A percentile compares a stretch with the other conserved stretches of the same genome.
phyloP scores from a whole-genome alignment of 2,113 vertebrate genomes.

The Eupsittula cactorum region DNA sequence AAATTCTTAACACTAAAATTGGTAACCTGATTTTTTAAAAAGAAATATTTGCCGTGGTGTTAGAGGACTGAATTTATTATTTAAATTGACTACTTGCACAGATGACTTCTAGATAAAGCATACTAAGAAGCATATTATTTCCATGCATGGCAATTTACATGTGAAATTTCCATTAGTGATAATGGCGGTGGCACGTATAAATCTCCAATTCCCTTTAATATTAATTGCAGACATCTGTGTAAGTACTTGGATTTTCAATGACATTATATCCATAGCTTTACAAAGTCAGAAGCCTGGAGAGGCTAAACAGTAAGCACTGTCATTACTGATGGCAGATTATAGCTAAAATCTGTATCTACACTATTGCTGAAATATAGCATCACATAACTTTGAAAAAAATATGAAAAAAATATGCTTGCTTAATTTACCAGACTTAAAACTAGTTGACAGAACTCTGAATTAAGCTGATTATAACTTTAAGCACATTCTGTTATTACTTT shows the following conservation, averaged over 20 bases:
- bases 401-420: neutral
- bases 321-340: conserved; percentile 14
- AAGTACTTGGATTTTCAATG: conserved; percentile 50
- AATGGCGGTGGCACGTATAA: conserved; percentile 25
- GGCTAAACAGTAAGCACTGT: conserved; percentile 35
- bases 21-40: neutral
- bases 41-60: neutral
- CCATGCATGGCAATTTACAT: conserved; percentile 62
- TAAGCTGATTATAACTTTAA: conserved; percentile 44
- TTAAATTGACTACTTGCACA: conserved; percentile 34
- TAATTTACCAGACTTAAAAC: conserved; percentile 42
- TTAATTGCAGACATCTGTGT: conserved; percentile 54
- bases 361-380: neutral
- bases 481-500: neutral
- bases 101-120: conserved; percentile 40
- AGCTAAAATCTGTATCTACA: conserved; percentile 26
- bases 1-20: neutral
- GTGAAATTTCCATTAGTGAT: conserved; percentile 64
- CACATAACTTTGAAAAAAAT: conserved; percentile 1
- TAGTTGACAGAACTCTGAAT: conserved; percentile 27
- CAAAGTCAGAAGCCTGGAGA: conserved; percentile 30
- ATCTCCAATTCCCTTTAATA: conserved; percentile 51
- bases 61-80: neutral
- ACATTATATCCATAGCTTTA: conserved; percentile 15
- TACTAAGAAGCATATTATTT: conserved; percentile 53